phyloP scores from a whole-genome alignment of 2,888 invertebrate genomes.

The Leptopterna dolabrata region DNA sequence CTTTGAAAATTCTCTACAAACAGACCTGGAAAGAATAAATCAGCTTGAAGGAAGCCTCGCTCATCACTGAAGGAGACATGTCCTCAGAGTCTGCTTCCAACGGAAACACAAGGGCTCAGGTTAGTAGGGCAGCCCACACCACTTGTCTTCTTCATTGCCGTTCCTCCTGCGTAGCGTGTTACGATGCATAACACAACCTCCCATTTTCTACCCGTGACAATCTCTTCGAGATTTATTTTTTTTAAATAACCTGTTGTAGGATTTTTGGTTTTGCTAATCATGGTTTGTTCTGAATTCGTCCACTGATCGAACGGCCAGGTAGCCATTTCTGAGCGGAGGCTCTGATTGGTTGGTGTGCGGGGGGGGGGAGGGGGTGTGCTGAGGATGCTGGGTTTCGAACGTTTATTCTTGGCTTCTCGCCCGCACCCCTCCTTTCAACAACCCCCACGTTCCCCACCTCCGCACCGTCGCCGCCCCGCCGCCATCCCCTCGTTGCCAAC shows the following conservation, averaged over 20 bases:
- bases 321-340: too few relatives aligned
- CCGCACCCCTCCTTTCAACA: not conserved
- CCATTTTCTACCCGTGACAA: not conserved
- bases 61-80: not conserved
- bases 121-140: not conserved
- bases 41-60: too few relatives aligned
- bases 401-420: conserved; percentile 27
- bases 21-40: too few relatives aligned
- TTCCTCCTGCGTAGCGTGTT: not conserved
- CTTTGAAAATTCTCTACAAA: too few relatives aligned
- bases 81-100: too few relatives aligned
- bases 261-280: not conserved
- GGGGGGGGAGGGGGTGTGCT: not conserved
- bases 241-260: not conserved
- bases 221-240: not conserved
- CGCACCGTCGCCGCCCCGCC: not conserved
- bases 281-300: too few relatives aligned
- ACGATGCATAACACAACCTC: not conserved
- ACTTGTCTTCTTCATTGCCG: not conserved
- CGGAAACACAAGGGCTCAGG: too few relatives aligned
- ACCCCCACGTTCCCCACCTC: not conserved
- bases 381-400: not conserved
- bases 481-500: not conserved
- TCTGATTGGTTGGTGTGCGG: not conserved
- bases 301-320: too few relatives aligned